Conservation (phyloP, 2,797 vertebrate genomes). For the Emys orbicularis region DNA sequence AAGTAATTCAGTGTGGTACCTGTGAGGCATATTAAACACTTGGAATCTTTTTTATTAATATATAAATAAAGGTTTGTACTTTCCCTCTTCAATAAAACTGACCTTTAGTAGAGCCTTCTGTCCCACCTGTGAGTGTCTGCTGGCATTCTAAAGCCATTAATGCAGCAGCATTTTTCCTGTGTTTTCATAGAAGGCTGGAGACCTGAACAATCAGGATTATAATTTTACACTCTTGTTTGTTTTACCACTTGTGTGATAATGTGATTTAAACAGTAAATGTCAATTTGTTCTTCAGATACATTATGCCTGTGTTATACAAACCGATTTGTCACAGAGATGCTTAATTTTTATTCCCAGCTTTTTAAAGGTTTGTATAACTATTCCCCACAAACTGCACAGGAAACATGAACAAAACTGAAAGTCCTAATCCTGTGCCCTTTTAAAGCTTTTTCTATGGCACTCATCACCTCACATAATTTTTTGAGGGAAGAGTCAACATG, state of each 20-base stretch:
- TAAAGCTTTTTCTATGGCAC: not conserved
- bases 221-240: slow-evolving; percentile 59
- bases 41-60: slow-evolving; percentile 19
- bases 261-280: slow-evolving; percentile 15
- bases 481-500: too few species aligned
- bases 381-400: not conserved
- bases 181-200: slow-evolving; percentile 56
- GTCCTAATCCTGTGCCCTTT: rapidly evolving
- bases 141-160: slow-evolving; percentile 51
- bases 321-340: slow-evolving; percentile 1
- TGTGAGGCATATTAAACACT: slow-evolving; percentile 17
- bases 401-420: slow-evolving; percentile 15
- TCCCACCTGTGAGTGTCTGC: slow-evolving; percentile 15
- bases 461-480: not conserved
- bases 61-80: slow-evolving; percentile 21
- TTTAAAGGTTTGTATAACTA: slow-evolving; percentile 15
- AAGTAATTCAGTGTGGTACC: not conserved
- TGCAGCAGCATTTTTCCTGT: slow-evolving; percentile 35
- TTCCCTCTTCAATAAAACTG: slow-evolving; percentile 52
- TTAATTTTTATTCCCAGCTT: slow-evolving; percentile 17
- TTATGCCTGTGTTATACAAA: not conserved
- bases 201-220: slow-evolving; percentile 47
- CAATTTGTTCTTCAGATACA: slow-evolving; percentile 61
- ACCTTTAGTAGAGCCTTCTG: slow-evolving; percentile 30
- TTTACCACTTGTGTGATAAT: slow-evolving; percentile 55